A percentile compares a stretch with the other conserved stretches of the same genome.
Evolutionary conservation across 2,888 invertebrate species (phyloP).

Genomic region (Cryptocephalus moraei): DNA sequence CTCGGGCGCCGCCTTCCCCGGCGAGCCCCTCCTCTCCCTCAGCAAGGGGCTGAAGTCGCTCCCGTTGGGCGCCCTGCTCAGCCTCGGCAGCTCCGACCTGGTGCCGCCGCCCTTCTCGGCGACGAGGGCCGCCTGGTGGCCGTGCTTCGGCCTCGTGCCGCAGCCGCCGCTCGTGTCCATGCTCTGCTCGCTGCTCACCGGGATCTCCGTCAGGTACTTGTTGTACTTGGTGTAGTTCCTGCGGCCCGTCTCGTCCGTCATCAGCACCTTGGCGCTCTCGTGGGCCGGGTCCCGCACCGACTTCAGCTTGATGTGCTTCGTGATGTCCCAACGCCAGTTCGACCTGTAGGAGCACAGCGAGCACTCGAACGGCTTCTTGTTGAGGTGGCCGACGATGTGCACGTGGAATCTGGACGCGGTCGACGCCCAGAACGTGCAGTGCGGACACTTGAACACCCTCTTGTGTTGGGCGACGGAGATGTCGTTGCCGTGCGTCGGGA

Average conservation of each 20-base stretch:
- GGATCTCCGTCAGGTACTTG: constrained; percentile 64
- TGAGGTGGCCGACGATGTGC: constrained; percentile 85
- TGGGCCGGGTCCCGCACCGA: constrained; percentile 76
- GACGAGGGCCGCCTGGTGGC: constrained; percentile 18
- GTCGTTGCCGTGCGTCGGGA: constrained; percentile 47
- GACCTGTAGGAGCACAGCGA: constrained; percentile 88
- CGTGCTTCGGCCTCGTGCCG: constrained; percentile 32
- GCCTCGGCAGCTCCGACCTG: constrained; percentile 23
- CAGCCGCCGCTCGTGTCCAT: constrained; percentile 36
- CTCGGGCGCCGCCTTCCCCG: constrained; percentile 7
- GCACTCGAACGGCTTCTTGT: constrained; percentile 91
- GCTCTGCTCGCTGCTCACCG: constrained; percentile 29
- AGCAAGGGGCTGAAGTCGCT: constrained; percentile 27
- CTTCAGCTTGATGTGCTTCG: constrained; percentile 88
- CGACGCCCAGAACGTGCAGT: constrained; percentile 86
- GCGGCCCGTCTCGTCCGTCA: constrained; percentile 86
- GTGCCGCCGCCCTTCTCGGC: too few species aligned
- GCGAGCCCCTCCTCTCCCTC: constrained; percentile 15
- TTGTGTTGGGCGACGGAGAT: constrained; percentile 55
- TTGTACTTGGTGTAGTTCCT: constrained; percentile 90
- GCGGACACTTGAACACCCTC: constrained; percentile 85
- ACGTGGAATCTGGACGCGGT: constrained; percentile 88
- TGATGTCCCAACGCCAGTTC: constrained; percentile 96
- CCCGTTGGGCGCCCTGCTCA: constrained; percentile 20
- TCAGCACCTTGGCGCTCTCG: constrained; percentile 69